These are phyloP conservation scores for Caradrina clavipalpis DNA, from an alignment of 2,888 invertebrate genomes.

Conservation along the genomic window DNA sequence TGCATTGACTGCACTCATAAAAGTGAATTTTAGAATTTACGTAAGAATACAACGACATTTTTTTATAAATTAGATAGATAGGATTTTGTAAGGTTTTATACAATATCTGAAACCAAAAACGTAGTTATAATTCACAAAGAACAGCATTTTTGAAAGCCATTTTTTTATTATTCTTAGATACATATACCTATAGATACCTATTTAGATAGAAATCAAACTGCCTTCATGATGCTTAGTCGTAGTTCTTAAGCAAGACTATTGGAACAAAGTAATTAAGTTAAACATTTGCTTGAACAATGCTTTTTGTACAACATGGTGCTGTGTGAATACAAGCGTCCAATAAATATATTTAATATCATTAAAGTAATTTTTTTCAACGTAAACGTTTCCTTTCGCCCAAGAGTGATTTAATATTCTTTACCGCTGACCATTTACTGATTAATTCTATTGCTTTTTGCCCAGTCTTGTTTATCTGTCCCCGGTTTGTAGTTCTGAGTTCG, in stretches of 20 bases:
- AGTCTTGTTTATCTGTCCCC: too few species aligned
- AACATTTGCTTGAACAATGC: constrained; percentile 23
- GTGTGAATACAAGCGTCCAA: constrained; percentile 44
- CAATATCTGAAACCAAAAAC: constrained; percentile 55
- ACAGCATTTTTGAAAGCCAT: constrained; percentile 38
- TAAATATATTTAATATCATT: constrained; percentile 39
- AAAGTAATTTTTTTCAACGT: neutral
- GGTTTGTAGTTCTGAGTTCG: too few species aligned
- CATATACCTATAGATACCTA: constrained; percentile 10
- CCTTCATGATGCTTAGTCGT: constrained; percentile 14
- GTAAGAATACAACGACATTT: constrained; percentile 46
- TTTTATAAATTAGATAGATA: constrained; percentile 19
- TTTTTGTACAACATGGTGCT: constrained; percentile 40
- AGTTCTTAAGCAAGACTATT: constrained; percentile 2
- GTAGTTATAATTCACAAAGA: constrained; percentile 31
- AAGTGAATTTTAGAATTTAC: constrained; percentile 21
- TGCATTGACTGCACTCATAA: neutral
- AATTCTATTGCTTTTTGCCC: too few species aligned
- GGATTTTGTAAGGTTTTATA: constrained; percentile 51
- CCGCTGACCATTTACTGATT: too few species aligned
- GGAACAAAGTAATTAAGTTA: constrained; percentile 23
- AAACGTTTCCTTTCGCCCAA: too few species aligned
- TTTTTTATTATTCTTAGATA: constrained; percentile 29
- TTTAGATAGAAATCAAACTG: constrained; percentile 26
- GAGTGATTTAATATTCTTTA: too few species aligned